phyloP scores from a whole-genome alignment of 2,888 invertebrate genomes.

The Rhopalosiphum nymphaeae region DNA sequence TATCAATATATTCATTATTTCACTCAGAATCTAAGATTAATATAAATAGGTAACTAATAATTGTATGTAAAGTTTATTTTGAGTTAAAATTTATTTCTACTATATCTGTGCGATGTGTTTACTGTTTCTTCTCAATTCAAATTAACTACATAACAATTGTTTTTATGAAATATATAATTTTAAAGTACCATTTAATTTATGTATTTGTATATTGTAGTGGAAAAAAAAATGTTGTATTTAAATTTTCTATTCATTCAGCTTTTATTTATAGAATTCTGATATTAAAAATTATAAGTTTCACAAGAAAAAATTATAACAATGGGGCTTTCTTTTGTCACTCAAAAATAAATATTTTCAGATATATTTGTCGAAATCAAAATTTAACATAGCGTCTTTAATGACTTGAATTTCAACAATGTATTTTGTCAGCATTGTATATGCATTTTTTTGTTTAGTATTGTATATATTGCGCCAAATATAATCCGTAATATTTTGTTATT shows the following conservation, averaged over 20 bases:
- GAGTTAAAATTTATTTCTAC: no score
- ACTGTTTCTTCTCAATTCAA: no score
- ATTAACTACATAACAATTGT: not conserved
- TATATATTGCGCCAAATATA: not conserved
- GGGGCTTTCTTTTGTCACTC: not conserved
- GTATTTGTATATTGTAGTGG: not conserved
- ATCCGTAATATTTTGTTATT: not conserved
- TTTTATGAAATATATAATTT: not conserved
- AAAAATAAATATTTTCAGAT: constrained; percentile 3
- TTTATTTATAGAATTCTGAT: not conserved
- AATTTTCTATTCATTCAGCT: not conserved
- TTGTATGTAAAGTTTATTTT: no score
- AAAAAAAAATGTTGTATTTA: not conserved
- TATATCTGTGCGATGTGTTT: no score
- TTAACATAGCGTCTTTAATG: not conserved
- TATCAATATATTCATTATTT: no score
- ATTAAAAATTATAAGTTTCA: not conserved
- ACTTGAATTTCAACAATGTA: not conserved
- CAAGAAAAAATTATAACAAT: not conserved
- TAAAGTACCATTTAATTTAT: not conserved
- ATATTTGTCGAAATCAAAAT: not conserved
- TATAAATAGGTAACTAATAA: no score
- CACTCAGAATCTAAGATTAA: no score
- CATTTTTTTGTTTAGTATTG: not conserved
- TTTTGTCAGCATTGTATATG: not conserved